Base-by-base conservation (phyloP, 2,797 vertebrate genomes). In the Chelonia mydas region DNA sequence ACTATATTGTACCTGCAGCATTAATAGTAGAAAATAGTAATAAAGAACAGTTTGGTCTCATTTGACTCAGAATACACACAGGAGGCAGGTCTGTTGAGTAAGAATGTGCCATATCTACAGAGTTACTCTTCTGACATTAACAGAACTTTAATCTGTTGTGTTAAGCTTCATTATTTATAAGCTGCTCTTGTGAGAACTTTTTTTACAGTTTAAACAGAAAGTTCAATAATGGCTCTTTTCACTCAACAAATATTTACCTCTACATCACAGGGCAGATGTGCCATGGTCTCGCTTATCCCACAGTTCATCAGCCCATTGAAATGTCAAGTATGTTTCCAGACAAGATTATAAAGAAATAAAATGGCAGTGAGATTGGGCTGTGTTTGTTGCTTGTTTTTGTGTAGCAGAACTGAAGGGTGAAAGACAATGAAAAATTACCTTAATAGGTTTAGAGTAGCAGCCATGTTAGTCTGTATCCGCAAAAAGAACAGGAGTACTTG, bases 21-120 rank as follows among this genome's bases (percentile, higher is more conserved):
- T 72, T 92, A 80, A 47, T 90, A 83, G 54, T 57, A 86, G 80
- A 90, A 95, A 74, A 47, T 47, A 28, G 12, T 77, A 72, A 41
- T 72, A 37, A 72, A 23, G 37, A 41, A 49, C 25, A 94, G 11
- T n/a, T 11, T 77, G 47, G 2, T 88, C 11, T 88, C 10, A 87
- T 89, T 61, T 78, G 80, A 49, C 21, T 77, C 6, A 5, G 4
- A 49, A 47, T 31, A 77, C 47, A 47, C 45, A 47, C 27, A 31
- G 45, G 41, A 47, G 25, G 27, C 15, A 77, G 74, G 9, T 86
- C 59, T 28, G n/a, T 2, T 81, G 6, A 19, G 3, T 74, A 80
- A 86, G 50, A 9, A 0, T 47, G 45, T 7, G 23, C 81, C 0
- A 7, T 21, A 86, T 93, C 78, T 25, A 50, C 53, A 37, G 80